Conservation (phyloP, 23 tunicate species). For the Halocynthia aurantium region DNA sequence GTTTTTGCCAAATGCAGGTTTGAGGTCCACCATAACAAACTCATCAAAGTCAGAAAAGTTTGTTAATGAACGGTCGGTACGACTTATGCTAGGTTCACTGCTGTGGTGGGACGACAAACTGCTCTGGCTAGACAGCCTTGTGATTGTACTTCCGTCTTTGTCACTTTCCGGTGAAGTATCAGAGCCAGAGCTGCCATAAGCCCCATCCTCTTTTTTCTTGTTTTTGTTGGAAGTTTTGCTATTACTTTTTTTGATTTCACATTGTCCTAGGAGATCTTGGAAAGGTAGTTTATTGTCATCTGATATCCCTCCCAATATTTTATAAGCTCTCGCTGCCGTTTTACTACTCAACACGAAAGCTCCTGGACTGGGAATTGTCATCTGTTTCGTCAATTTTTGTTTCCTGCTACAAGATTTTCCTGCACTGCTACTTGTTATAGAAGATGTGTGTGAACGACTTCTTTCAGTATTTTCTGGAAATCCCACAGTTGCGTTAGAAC, state of each 20-base stretch:
- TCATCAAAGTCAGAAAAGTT: constrained; percentile 29
- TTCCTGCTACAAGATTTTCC: too few species aligned
- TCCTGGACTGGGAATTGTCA: constrained; percentile 25
- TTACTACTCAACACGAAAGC: constrained; percentile 58
- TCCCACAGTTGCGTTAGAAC: constrained; percentile 27
- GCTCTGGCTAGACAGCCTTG: constrained; percentile 18
- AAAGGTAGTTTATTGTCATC: constrained; percentile 29
- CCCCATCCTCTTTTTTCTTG: background rate
- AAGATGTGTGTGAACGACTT: background rate
- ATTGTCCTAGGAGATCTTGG: constrained; percentile 16
- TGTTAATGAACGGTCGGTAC: constrained; percentile 3
- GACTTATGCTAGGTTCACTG: constrained; percentile 8
- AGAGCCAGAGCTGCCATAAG: background rate
- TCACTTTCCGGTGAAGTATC: constrained; percentile 13
- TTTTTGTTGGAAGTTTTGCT: background rate
- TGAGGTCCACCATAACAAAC: constrained; percentile 74
- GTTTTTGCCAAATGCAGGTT: constrained; percentile 74
- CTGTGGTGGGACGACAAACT: constrained; percentile 48
- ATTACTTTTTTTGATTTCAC: background rate
- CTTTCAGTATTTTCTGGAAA: constrained; percentile 12
- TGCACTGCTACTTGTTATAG: background rate
- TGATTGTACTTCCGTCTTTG: background rate
- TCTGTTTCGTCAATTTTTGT: too few species aligned
- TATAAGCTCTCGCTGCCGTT: constrained; percentile 27
- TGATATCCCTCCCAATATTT: constrained; percentile 2